Conservation (phyloP, 2,888 invertebrate species). For the Horisme vitalbata region DNA sequence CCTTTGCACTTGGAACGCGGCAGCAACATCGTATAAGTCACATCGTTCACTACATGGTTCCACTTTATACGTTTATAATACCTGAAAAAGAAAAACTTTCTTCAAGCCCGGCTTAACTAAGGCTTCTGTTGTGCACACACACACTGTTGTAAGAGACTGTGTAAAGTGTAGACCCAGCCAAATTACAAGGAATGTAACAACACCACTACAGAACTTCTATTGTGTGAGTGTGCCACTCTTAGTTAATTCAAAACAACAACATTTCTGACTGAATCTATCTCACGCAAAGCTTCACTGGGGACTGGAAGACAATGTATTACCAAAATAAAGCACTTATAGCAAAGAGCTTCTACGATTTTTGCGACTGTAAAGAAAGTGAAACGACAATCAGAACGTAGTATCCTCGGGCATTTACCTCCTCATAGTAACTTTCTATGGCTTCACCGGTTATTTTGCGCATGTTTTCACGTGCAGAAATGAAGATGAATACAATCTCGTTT, state of each 20-base stretch:
- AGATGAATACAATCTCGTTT: slow-evolving; percentile 64
- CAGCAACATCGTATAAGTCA: slow-evolving; percentile 78
- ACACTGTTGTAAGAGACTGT: too few species aligned
- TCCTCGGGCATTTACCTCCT: slow-evolving; percentile 40
- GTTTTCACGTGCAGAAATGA: slow-evolving; percentile 40
- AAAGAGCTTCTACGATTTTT: background rate
- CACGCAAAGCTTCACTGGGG: slow-evolving; percentile 7
- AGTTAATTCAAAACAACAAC: slow-evolving; percentile 15
- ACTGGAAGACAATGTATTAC: slow-evolving; percentile 9
- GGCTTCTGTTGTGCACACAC: background rate
- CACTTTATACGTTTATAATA: slow-evolving; percentile 63
- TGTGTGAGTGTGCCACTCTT: too few species aligned
- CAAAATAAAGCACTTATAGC: slow-evolving; percentile 9
- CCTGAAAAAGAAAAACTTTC: slow-evolving; percentile 54
- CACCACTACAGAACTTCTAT: too few species aligned
- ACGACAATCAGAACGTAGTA: background rate
- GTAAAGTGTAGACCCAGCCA: too few species aligned
- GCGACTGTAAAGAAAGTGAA: background rate
- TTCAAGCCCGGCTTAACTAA: background rate
- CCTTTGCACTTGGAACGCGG: slow-evolving; percentile 79
- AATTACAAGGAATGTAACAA: too few species aligned
- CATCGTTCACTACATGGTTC: slow-evolving; percentile 74
- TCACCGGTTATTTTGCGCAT: slow-evolving; percentile 21
- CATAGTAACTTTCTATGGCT: slow-evolving; percentile 12
- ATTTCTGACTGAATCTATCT: slow-evolving; percentile 8